phyloP scores from a whole-genome alignment of 2,888 invertebrate species.

The Zygothrica quintamaculata region DNA sequence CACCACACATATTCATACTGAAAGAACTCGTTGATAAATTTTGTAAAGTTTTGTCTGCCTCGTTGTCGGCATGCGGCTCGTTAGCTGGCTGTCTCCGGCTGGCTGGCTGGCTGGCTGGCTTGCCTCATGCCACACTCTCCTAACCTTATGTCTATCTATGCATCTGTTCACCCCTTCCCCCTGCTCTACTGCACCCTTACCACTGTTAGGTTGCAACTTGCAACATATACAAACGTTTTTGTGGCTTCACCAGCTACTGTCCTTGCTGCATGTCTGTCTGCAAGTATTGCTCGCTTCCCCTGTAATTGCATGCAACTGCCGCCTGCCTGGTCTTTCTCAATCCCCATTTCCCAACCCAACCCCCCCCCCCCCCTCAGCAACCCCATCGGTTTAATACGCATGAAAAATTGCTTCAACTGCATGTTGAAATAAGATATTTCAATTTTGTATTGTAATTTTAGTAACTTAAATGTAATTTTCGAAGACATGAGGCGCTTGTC shows the following conservation, averaged over 20 bases:
- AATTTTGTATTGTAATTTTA: constrained; percentile 76
- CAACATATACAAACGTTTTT: constrained; percentile 29
- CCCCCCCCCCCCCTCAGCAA: not conserved
- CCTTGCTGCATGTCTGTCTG: constrained; percentile 19
- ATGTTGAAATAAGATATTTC: constrained; percentile 78
- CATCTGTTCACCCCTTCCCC: not conserved
- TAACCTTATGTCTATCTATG: too few relatives aligned
- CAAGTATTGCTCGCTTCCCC: not conserved
- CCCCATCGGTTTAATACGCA: constrained; percentile 54
- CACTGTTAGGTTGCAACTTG: not conserved
- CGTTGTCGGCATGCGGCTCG: constrained; percentile 70
- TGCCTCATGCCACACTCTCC: not conserved
- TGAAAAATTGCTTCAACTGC: constrained; percentile 66
- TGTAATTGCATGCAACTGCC: constrained; percentile 41
- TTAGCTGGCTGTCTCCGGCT: constrained; percentile 53
- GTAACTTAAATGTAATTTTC: constrained; percentile 76
- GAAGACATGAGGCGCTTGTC: constrained; percentile 60
- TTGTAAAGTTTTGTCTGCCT: constrained; percentile 74
- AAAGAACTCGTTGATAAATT: constrained; percentile 69
- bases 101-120: not conserved
- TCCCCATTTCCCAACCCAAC: not conserved
- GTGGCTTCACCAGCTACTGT: constrained; percentile 52
- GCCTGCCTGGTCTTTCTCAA: not conserved
- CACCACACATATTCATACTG: constrained; percentile 16
- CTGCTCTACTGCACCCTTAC: not conserved